Base-by-base conservation (phyloP, 2,113 vertebrate genomes). In the Empidonax alnorum region DNA sequence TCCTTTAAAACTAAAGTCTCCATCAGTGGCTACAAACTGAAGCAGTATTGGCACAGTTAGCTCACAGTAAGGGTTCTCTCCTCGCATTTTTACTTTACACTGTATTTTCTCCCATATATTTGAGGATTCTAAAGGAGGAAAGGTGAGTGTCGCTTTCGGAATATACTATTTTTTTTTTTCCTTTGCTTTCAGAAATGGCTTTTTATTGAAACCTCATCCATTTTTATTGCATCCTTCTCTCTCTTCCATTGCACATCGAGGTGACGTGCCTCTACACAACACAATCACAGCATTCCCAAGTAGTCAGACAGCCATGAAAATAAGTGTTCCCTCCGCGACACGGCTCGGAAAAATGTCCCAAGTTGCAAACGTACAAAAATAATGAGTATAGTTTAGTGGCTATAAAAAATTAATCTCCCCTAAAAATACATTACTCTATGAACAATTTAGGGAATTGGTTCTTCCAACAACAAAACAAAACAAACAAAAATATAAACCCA, bases 341-440 rank as follows among this genome's bases (percentile, higher is more conserved):
- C 56, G 27, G 84, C 84, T 95, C 82, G 73, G 92, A 61, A 95
- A 91, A 96, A 93, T 31, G 96, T 80, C 87, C 90, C 67, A 61
- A 89, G 75, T 93, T 96, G 94, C 91, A 83, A 94, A 96, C 5
- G 66, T 98, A 98, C 93, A 98, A 98, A 98, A 98, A 97, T 98
- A 98, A 98, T 75, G 97, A 97, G 96, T 95, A 97, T 93, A 97
- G 96, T 96, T 97, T 96, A 98, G 95, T 97, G 97, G 93, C 77
- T 98, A 86, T 97, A 98, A 98, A 90, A 97, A 98, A 97, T 96
- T 83, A 94, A 96, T 97, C 87, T 98, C 77, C 94, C 94, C 94
- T 97, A 98, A 97, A 97, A 98, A 98, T 98, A 98, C 97, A 97
- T 89, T 97, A 94, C 93, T 97, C 96, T 98, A 94, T 97, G 94